Percentiles rank a stretch among this genome's conserved stretches.
Conservation (phyloP, 2,113 vertebrate species). For the Hylia prasina region DNA sequence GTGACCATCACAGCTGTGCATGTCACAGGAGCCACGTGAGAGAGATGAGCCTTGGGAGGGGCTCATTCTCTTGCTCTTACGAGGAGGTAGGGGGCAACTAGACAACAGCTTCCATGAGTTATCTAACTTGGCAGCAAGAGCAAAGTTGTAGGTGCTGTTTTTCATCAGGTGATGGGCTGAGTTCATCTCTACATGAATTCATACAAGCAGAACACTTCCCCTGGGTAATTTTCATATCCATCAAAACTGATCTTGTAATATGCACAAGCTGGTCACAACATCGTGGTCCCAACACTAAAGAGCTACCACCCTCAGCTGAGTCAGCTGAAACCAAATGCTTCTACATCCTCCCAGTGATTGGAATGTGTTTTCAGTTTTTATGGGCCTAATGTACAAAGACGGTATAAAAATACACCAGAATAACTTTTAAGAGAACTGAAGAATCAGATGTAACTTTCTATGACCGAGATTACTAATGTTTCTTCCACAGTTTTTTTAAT, state of each 20-base stretch:
- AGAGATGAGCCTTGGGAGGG: neutral
- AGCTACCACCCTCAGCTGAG: neutral
- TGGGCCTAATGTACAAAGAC: neutral
- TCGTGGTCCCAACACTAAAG: neutral
- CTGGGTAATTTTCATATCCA: neutral
- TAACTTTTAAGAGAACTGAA: neutral
- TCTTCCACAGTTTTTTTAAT: neutral
- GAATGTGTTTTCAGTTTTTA: neutral
- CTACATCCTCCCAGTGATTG: neutral
- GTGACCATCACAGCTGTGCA: too few relatives aligned
- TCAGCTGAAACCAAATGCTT: neutral
- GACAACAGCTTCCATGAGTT: neutral
- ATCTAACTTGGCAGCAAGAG: neutral
- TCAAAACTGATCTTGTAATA: neutral
- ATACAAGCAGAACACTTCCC: neutral
- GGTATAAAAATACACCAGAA: neutral
- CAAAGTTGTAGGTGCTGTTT: neutral
- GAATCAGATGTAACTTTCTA: neutral
- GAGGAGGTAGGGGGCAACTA: neutral
- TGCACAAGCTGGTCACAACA: neutral
- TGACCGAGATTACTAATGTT: neutral
- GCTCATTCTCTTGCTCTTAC: neutral
- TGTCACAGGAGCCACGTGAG: accelerated
- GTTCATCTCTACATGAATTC: neutral
- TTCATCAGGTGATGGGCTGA: neutral